These are phyloP conservation scores for Engystomops pustulosus DNA, from an alignment of 2,113 vertebrate species.

Conservation along the genomic window DNA sequence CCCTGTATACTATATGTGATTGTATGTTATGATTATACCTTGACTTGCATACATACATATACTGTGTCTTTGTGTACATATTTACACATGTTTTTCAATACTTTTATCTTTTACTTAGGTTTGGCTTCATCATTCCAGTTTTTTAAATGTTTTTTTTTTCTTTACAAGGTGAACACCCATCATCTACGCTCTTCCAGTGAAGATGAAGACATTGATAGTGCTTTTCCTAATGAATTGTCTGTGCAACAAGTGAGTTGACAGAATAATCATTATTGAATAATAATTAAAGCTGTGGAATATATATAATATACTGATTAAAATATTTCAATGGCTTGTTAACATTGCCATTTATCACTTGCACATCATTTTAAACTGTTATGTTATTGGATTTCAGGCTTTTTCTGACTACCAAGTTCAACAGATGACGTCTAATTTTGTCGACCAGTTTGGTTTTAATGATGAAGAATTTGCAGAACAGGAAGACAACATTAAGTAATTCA, in stretches of 20 bases:
- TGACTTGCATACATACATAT: too few species aligned
- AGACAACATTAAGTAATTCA: conserved; percentile 89
- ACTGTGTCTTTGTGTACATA: too few species aligned
- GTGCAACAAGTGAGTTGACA: conserved; percentile 89
- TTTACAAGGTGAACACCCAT: conserved; percentile 90
- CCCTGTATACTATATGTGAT: neutral
- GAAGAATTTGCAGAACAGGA: conserved; percentile 97
- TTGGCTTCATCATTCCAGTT: too few species aligned
- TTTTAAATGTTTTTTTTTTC: too few species aligned
- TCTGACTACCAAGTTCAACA: conserved; percentile 98
- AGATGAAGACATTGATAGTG: conserved; percentile 91
- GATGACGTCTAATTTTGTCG: conserved; percentile 95
- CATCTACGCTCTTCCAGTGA: conserved; percentile 95
- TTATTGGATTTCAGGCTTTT: conserved; percentile 79
- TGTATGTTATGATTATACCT: neutral
- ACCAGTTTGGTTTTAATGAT: conserved; percentile 97
- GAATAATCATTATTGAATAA: too few species aligned
- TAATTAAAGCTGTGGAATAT: too few species aligned
- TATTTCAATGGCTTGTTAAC: neutral
- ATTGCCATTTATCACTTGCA: neutral
- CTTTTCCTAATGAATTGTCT: conserved; percentile 91
- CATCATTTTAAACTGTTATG: neutral
- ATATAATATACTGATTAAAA: neutral
- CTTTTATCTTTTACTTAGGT: neutral
- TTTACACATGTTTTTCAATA: too few species aligned